Conservation (phyloP, 2,888 invertebrate genomes). For the Ornithoptera priamus region DNA sequence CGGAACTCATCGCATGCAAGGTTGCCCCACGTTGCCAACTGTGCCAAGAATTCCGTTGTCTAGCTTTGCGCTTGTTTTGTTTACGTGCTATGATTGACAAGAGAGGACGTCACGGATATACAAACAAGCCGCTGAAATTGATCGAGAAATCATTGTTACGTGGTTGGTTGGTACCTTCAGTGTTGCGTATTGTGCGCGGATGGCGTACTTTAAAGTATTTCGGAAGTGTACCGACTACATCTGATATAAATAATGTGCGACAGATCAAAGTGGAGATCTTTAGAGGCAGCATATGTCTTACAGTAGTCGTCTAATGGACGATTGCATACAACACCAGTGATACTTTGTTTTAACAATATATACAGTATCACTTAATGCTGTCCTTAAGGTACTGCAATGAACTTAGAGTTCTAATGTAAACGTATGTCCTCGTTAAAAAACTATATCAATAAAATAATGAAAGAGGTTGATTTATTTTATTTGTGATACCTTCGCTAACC, state of each 20-base stretch:
- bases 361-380: too few species aligned
- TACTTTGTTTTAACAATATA: too few species aligned
- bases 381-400: too few species aligned
- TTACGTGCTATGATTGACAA: conserved; percentile 28
- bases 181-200: neutral
- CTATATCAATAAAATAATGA: neutral
- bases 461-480: neutral
- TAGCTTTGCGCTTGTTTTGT: conserved; percentile 25
- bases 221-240: neutral
- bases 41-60: conserved; percentile 29
- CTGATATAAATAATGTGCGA: neutral
- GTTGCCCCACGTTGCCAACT: conserved; percentile 28
- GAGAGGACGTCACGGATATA: conserved; percentile 15
- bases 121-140: neutral
- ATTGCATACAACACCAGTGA: too few species aligned
- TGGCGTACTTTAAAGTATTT: neutral
- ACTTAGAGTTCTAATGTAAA: neutral
- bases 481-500: neutral
- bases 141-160: neutral
- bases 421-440: neutral
- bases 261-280: too few species aligned
- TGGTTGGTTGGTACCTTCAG: neutral
- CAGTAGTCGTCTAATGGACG: too few species aligned
- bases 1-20: conserved; percentile 28
- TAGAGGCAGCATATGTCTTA: too few species aligned